Base-by-base conservation (phyloP, 2,888 invertebrate species). In the Eulithis testata region DNA sequence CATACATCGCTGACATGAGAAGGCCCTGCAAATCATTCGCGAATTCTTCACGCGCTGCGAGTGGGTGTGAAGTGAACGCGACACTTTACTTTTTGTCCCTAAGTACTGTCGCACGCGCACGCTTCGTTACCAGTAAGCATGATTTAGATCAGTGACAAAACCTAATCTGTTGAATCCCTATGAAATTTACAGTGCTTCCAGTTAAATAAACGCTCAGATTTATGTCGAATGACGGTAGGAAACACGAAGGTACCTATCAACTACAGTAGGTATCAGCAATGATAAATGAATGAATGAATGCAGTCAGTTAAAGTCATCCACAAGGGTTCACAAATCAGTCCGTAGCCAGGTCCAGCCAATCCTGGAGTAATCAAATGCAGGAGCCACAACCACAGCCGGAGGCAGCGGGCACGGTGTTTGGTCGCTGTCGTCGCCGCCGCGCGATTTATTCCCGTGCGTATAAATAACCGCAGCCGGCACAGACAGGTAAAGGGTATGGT, bases 111-210 rank as follows among this genome's bases (percentile, higher is more conserved):
- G 84, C 83, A 82, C 76, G 77, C 74, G 72, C 80, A 83, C 83
- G 87, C 84, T 89, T 89, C 87, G 86, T 88, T 89, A 88, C 85
- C 84, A 81, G 82, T 87, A 87, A 88, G 84, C 78, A 83, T 89
- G 89, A 89, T 89, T 89, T 88, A 89, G 72, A 76, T 79, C 56
- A 47, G 79, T 76, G 43, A 62, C 81, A 78, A 8, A 8, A 3
- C 14, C 8, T 83, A 78, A 80, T 78, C 77, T 73, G 74, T 72
- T 72, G 63, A 66, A 36, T 61, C 12, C 11, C 43, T 50, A 50
- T 43, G 36, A 14, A 11, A 51, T 51, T 58, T 27, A 45, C 14
- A 52, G 52, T 58, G 21, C 50, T 11, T 36, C 8, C 50, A 54
- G 61, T 66, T 54, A 66, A 66, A 61, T 62, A 64, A 63, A 54